Evolutionary conservation across 2,113 vertebrate genomes (phyloP), one percentile per base, ranked within the genome.

Genomic region (Tachuris rubrigastra): DNA sequence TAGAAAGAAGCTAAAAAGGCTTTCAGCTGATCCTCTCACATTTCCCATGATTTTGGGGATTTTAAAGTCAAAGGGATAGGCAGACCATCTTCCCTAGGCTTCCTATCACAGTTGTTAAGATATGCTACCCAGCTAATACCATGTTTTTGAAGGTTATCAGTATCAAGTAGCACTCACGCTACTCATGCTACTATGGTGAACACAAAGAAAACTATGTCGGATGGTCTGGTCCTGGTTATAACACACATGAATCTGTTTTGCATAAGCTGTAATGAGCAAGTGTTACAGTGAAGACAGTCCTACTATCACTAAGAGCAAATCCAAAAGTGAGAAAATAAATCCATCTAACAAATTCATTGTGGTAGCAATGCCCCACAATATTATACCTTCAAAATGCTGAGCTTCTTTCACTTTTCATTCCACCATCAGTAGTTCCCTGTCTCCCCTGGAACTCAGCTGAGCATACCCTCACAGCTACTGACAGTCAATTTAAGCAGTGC

Each of bases 121-220:
- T 12, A 31, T 0, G 3, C 8, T 46, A 60, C 7, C 1, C 9
- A 58, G 41, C 3, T 58, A 85, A 56, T 41, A 56, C 0, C 0
- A 50, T 3, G 5, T 12, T 75, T 88, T 39, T 60, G 49, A 93
- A 69, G 7, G 28, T 55, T 94, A 55, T 39, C 6, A 2, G 10
- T 74, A 52, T 59, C 33, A 44, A 53, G 14, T 52, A 55, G 21
- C 23, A 35, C 15, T 77, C 50, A 30, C 21, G 24, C 11, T 82
- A 19, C 20, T n/a, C n/a, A n/a, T n/a, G n/a, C 9, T 72, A 74
- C 60, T 65, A 50, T n/a, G 15, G 6, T n/a, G 30, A 10, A 37
- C 18, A 46, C 21, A n/a, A 67, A 71, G 13, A 21, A 69, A 63
- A 55, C 6, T 49, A 14, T 6, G 21, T 37, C 28, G 60, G 10